phyloP scores from a whole-genome alignment of 2,113 vertebrate species.

The Osmerus mordax region DNA sequence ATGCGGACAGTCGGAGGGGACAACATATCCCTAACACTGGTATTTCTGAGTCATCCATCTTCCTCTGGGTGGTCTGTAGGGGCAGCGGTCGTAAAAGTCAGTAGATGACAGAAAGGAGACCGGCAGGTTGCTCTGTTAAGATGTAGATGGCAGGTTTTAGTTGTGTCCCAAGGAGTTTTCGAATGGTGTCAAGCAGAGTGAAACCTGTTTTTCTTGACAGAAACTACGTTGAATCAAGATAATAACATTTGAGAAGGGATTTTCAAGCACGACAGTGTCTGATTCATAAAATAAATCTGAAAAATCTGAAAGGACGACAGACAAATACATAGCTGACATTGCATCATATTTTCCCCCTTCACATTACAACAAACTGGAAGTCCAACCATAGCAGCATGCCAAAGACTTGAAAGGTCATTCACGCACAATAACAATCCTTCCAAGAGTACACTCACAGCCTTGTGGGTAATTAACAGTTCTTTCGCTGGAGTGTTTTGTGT shows the following conservation, averaged over 20 bases:
- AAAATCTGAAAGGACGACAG: too few relatives aligned
- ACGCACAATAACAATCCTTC: constrained; percentile 70
- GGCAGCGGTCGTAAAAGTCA: constrained; percentile 39
- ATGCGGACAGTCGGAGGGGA: constrained; percentile 47
- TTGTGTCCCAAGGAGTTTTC: neutral
- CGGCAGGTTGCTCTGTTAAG: constrained; percentile 45
- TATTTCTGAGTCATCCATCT: constrained; percentile 65
- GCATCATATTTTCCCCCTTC: constrained; percentile 26
- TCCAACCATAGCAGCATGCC: constrained; percentile 55
- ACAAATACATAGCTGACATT: too few relatives aligned
- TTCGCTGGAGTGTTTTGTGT: constrained; percentile 75
- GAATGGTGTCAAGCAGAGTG: too few relatives aligned
- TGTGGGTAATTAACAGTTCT: constrained; percentile 78
- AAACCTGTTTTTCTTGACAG: too few relatives aligned
- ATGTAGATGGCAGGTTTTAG: constrained; percentile 37
- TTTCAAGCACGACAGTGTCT: too few relatives aligned
- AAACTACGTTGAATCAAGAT: too few relatives aligned
- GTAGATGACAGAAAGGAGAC: constrained; percentile 50
- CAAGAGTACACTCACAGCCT: constrained; percentile 73
- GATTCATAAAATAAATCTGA: too few relatives aligned
- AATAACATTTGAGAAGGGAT: too few relatives aligned
- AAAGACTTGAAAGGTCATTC: constrained; percentile 75
- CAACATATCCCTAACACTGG: constrained; percentile 55
- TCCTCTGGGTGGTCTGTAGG: constrained; percentile 65
- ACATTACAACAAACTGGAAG: constrained; percentile 42